Conservation (phyloP, 2,888 invertebrate species). For the Junonia oenone region DNA sequence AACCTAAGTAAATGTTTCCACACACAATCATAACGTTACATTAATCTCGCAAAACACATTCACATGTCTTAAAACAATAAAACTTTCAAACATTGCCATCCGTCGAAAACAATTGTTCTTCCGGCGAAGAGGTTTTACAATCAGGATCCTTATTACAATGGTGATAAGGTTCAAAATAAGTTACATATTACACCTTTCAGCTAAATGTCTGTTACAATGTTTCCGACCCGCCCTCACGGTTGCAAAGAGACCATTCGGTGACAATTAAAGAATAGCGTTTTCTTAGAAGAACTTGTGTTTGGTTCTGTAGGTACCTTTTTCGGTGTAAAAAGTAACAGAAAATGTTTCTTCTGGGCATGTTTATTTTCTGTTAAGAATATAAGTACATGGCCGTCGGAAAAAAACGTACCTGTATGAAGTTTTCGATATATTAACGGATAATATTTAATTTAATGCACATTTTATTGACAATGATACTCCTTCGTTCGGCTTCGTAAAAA, state of each 20-base stretch:
- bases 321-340: too few relatives aligned
- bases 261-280: slow-evolving; percentile 12
- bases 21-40: too few relatives aligned
- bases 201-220: slow-evolving; percentile 5
- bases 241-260: slow-evolving; percentile 7
- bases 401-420: too few relatives aligned
- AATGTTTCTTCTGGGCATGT: not conserved
- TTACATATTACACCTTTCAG: not conserved
- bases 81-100: not conserved
- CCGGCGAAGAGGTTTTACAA: not conserved
- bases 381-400: too few relatives aligned
- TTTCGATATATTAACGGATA: too few relatives aligned
- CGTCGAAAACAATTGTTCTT: not conserved
- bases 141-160: not conserved
- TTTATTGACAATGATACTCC: too few relatives aligned
- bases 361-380: too few relatives aligned
- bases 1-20: too few relatives aligned
- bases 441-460: too few relatives aligned
- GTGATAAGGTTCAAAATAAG: slow-evolving; percentile 1
- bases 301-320: too few relatives aligned
- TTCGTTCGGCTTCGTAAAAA: too few relatives aligned
- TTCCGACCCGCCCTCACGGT: slow-evolving; percentile 11
- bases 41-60: not conserved
- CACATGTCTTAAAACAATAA: not conserved
- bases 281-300: not conserved